These are phyloP conservation scores for Regulus satrapa DNA, from an alignment of 2,113 vertebrate species.

Conservation along the genomic window DNA sequence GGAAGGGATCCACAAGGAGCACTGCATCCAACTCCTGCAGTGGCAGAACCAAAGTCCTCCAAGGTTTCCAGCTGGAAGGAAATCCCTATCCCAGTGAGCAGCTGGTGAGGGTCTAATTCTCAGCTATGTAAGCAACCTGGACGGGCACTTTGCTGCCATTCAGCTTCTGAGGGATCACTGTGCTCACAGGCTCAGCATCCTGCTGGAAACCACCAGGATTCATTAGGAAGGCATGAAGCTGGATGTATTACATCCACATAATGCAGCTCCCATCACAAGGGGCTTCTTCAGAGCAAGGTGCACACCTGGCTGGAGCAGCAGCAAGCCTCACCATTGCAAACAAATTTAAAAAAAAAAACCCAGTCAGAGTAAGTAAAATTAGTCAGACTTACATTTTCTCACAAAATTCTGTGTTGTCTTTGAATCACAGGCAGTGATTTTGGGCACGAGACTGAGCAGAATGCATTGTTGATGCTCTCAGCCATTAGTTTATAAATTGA, in stretches of 20 bases:
- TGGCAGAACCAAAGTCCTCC: background rate
- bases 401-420: background rate
- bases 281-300: background rate
- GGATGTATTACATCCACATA: background rate
- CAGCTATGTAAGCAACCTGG: background rate
- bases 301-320: background rate
- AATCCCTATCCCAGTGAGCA: fast-evolving
- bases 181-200: background rate
- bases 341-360: background rate
- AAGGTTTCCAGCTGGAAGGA: background rate
- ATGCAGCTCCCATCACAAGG: fast-evolving
- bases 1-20: background rate
- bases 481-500: constrained; percentile 74
- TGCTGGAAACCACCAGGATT: background rate
- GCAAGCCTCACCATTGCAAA: background rate
- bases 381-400: background rate
- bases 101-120: background rate
- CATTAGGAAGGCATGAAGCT: fast-evolving
- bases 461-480: constrained; percentile 66
- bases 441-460: constrained; percentile 54
- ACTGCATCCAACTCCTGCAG: fast-evolving
- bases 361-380: background rate
- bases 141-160: background rate
- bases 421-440: constrained; percentile 45
- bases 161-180: background rate